Evolutionary conservation across 2,888 invertebrate genomes (phyloP).

Genomic region (Ephialtes manifestator): DNA sequence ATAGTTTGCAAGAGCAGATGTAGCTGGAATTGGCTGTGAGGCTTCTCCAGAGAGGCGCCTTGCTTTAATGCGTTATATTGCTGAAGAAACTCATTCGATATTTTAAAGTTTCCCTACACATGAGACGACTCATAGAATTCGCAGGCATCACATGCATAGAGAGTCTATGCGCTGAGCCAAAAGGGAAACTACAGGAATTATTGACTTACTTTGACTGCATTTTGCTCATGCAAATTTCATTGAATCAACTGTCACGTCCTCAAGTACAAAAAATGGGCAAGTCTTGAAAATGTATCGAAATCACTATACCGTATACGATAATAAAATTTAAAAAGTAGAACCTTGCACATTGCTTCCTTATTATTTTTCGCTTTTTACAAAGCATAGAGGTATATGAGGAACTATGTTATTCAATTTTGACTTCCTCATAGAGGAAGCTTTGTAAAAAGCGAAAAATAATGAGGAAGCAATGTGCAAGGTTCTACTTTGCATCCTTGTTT

Average conservation of each 20-base stretch:
- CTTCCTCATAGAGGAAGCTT: no score
- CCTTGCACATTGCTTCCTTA: no score
- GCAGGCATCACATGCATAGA: not conserved
- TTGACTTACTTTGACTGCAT: not conserved
- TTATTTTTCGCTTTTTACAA: no score
- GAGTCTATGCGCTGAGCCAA: not conserved
- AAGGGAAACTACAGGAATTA: not conserved
- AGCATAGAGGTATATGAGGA: no score
- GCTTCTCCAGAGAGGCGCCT: conserved; percentile 54
- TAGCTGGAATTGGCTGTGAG: not conserved
- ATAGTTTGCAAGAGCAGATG: conserved; percentile 69
- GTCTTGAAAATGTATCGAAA: not conserved
- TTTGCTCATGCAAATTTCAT: not conserved
- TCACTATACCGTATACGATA: not conserved
- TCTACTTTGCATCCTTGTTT: no score
- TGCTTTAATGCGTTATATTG: conserved; percentile 50
- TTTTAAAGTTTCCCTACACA: conserved; percentile 39
- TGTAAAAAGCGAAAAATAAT: no score
- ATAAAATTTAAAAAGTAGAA: no score
- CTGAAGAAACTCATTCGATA: not conserved
- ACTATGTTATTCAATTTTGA: no score
- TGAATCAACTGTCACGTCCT: not conserved
- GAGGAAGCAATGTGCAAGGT: no score
- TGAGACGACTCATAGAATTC: not conserved
- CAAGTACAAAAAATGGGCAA: not conserved